A percentile compares a stretch with the other conserved stretches of the same genome.
Conservation (phyloP, 1,140 invertebrate genomes). For the Lamellibrachia luymesi region DNA sequence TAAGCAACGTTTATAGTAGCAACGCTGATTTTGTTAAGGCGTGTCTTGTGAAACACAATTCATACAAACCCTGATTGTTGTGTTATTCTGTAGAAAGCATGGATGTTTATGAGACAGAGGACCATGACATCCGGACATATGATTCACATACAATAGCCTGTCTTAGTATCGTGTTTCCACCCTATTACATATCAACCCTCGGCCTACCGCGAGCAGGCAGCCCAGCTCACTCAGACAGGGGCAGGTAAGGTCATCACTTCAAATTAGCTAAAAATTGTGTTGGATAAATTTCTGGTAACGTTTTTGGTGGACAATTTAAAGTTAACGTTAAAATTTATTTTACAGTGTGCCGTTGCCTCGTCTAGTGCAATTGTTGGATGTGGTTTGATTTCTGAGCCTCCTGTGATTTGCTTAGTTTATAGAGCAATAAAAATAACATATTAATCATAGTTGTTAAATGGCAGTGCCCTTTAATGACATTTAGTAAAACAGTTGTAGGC, state of each 20-base stretch:
- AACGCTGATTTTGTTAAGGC: not conserved
- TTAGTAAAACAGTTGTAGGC: too few relatives aligned
- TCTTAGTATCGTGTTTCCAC: slow-evolving; percentile 48
- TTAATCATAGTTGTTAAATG: too few relatives aligned
- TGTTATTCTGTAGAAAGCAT: not conserved
- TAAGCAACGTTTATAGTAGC: not conserved
- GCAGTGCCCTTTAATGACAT: too few relatives aligned
- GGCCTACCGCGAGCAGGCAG: slow-evolving; percentile 48
- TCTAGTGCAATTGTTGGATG: too few relatives aligned
- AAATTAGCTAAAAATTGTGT: too few relatives aligned
- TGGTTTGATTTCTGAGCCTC: too few relatives aligned
- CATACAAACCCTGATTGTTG: not conserved
- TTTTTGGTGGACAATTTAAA: too few relatives aligned
- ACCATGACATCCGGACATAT: slow-evolving; percentile 26
- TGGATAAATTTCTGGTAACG: too few relatives aligned
- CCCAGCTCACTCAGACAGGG: not conserved
- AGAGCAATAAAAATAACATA: too few relatives aligned
- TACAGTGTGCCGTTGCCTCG: too few relatives aligned
- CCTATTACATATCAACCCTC: slow-evolving; percentile 51
- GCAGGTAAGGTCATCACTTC: not conserved
- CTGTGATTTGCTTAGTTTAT: too few relatives aligned
- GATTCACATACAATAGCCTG: slow-evolving; percentile 35
- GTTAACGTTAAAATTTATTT: too few relatives aligned
- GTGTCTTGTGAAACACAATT: not conserved
- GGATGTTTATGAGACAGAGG: not conserved